A percentile compares a stretch with the other conserved stretches of the same genome.
Conservation (phyloP, 1,140 invertebrate species). For the Drosophila mojavensis region DNA sequence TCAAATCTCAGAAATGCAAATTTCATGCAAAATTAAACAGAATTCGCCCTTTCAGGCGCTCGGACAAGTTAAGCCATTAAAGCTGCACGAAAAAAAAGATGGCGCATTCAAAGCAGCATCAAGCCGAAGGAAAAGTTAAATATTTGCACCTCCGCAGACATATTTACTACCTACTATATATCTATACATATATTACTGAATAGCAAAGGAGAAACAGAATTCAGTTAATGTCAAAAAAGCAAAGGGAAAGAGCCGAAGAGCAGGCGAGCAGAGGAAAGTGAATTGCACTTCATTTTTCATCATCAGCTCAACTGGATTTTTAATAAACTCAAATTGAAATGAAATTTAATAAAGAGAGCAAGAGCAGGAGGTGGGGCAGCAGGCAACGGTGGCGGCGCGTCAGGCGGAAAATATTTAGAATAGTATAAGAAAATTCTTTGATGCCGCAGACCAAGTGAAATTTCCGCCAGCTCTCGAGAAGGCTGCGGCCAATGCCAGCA, state of each 20-base stretch:
- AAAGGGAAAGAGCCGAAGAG: neutral
- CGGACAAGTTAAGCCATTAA: neutral
- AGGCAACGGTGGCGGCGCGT: neutral
- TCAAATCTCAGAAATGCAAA: neutral
- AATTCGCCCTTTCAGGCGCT: neutral
- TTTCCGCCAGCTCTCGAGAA: constrained; percentile 38
- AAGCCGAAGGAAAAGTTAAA: neutral
- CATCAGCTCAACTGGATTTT: constrained; percentile 23
- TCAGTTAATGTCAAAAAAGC: constrained; percentile 17
- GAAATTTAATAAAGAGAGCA: constrained; percentile 56
- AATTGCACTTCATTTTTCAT: constrained; percentile 31
- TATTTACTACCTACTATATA: neutral
- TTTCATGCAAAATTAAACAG: constrained; percentile 1
- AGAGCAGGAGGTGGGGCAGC: constrained; percentile 1
- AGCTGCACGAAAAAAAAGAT: neutral
- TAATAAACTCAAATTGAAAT: constrained; percentile 52
- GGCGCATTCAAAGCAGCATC: neutral
- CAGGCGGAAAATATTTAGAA: constrained; percentile 53
- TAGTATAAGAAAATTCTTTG: constrained; percentile 66
- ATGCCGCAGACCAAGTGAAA: constrained; percentile 56
- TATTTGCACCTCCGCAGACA: neutral
- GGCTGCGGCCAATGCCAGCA: constrained; percentile 50
- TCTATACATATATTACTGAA: neutral
- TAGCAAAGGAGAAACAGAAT: neutral
- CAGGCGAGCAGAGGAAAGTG: neutral